phyloP scores from a whole-genome alignment of 2,113 vertebrate genomes.

The Paracanthobrama guichenoti region DNA sequence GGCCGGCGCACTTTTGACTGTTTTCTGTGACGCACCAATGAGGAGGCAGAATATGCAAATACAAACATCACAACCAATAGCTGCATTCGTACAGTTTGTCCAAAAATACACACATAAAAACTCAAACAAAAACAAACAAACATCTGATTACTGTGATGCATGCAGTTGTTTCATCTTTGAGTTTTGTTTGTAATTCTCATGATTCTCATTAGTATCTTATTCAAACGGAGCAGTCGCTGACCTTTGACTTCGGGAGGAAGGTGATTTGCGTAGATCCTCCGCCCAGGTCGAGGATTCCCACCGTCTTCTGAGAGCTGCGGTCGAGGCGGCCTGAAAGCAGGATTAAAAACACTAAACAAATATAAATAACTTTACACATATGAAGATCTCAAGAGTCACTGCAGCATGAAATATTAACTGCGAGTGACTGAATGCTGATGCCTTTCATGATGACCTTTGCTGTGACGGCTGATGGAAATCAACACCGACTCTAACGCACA shows the following conservation, averaged over 20 bases:
- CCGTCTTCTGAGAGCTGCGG: conserved; percentile 73
- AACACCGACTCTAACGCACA: background rate
- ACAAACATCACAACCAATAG: background rate
- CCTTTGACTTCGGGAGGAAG: conserved; percentile 86
- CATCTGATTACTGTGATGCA: too few relatives aligned
- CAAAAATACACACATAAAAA: too few relatives aligned
- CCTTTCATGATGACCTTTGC: too few relatives aligned
- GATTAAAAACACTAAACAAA: background rate
- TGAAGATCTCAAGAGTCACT: background rate
- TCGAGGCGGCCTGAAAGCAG: conserved; percentile 83
- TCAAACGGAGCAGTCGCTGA: conserved; percentile 63
- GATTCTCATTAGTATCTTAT: too few relatives aligned
- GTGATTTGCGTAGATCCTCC: conserved; percentile 98
- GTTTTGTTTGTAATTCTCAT: too few relatives aligned
- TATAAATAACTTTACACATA: too few relatives aligned
- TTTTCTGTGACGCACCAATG: conserved; percentile 72
- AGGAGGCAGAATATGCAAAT: background rate
- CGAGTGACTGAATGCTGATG: too few relatives aligned
- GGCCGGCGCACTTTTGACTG: conserved; percentile 79
- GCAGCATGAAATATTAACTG: too few relatives aligned
- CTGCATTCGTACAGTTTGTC: too few relatives aligned
- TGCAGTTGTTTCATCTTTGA: too few relatives aligned
- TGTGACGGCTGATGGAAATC: too few relatives aligned
- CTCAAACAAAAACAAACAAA: too few relatives aligned
- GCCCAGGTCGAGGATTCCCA: conserved; percentile 92